Evolutionary conservation across 2,113 vertebrate genomes (phyloP), one percentile per base, ranked within the genome.

Genomic region (Gobio gobio): DNA sequence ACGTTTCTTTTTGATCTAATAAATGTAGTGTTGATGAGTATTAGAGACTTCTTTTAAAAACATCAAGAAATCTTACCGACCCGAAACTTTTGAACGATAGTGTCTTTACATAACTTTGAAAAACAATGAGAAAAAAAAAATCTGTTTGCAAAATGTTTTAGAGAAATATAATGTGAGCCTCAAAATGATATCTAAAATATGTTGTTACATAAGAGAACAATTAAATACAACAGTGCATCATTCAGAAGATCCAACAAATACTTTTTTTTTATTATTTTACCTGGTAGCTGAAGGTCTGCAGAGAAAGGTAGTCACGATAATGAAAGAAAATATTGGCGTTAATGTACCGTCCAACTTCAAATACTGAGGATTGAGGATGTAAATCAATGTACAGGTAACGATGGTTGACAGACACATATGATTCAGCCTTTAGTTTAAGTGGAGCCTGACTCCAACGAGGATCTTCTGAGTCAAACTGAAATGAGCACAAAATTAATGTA

Each of bases 331-430:
- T 82, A 0, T 93, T 92, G 68, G 98, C 86, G 84, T 73, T 93
- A 49, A 94, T 49, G 4, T 88, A 83, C 2, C 89, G 83, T 3
- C 96, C 96, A 10, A 96, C 95, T 20, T 56, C 1, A 9, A 97
- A 87, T 10, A 80, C 18, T 9, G 83, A 89, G 24, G 93, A 87
- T 61, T 90, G 90, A 74, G 92, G 87, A 4, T 94, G 93, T 87
- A 96, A 94, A 89, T 95, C 93, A 47, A 99, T 97, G 87, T 97
- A 97, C 0, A 99, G 92, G 83, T 99, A 99, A 26, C 97, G 97
- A 14, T 93, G 89, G 83, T 96, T 97, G 24, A 92, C 90, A 0
- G 98, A 98, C 14, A 91, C 85, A 72, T 99, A 99, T 1, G 95
- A 88, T 80, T 73, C 83, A 6, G 97, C 94, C 33, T 40, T 89